These are phyloP conservation scores for Calidris pygmaea DNA, from an alignment of 2,113 vertebrate genomes.

Conservation along the genomic window DNA sequence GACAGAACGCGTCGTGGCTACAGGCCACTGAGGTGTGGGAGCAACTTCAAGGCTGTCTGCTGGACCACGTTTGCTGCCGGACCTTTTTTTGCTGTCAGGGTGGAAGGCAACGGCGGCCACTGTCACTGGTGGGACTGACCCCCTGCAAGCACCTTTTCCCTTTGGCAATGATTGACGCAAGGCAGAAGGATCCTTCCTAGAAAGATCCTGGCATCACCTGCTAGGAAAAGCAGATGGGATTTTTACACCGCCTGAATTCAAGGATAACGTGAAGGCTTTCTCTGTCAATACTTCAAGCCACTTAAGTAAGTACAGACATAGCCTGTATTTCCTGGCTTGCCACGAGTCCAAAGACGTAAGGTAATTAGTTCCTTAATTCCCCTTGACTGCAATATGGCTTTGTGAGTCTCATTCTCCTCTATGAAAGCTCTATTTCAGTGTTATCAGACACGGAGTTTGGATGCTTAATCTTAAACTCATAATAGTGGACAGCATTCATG, in stretches of 20 bases:
- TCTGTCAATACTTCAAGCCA: conserved; percentile 19
- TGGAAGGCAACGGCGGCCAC: not conserved
- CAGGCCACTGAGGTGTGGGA: not conserved
- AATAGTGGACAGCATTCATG: not conserved
- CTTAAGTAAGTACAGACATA: not conserved
- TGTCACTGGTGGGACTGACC: not conserved
- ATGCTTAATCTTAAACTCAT: not conserved
- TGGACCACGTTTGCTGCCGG: not conserved
- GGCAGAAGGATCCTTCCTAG: conserved; percentile 41
- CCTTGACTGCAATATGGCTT: not conserved
- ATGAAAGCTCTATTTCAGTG: not conserved
- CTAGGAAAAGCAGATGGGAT: conserved; percentile 25
- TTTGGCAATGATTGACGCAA: conserved; percentile 37
- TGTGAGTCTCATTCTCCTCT: not conserved
- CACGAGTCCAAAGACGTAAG: rapidly evolving
- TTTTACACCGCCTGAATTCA: conserved; percentile 23
- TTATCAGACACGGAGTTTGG: not conserved
- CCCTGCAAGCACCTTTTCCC: not conserved
- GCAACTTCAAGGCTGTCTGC: not conserved
- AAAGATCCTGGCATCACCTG: conserved; percentile 50
- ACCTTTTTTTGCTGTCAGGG: rapidly evolving
- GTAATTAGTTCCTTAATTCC: not conserved
- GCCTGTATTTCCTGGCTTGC: not conserved
- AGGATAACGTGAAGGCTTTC: not conserved
- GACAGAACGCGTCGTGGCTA: rapidly evolving